A percentile compares a stretch with the other conserved stretches of the same genome.
These are phyloP conservation scores for Nymphicus hollandicus DNA, from an alignment of 2,113 vertebrate species.

Conservation along the genomic window DNA sequence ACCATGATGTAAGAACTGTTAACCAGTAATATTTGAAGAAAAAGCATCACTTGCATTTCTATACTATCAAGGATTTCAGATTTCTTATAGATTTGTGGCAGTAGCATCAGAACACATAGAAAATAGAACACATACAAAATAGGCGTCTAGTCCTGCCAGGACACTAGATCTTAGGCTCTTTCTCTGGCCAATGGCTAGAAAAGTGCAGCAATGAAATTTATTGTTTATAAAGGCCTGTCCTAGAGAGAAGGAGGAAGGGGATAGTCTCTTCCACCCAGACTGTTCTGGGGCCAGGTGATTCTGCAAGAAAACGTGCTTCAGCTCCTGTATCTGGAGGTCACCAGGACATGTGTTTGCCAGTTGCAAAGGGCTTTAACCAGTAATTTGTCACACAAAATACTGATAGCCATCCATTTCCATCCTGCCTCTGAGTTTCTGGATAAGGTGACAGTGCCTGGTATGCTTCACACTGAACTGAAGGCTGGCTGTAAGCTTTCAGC, in stretches of 20 bases:
- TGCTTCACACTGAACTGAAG: fast-evolving
- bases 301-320: not conserved
- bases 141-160: not conserved
- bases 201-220: not conserved
- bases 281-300: not conserved
- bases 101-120: not conserved
- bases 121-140: not conserved
- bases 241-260: not conserved
- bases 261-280: not conserved
- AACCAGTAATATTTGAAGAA: not conserved
- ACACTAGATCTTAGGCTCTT: not conserved
- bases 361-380: not conserved
- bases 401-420: not conserved
- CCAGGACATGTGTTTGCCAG: not conserved
- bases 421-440: not conserved
- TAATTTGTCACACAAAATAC: not conserved
- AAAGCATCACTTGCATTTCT: not conserved
- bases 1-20: not conserved
- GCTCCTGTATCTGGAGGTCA: not conserved
- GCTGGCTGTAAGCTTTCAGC: fast-evolving
- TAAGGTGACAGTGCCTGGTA: not conserved
- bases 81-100: not conserved
- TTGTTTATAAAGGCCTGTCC: not conserved
- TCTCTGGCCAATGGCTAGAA: not conserved
- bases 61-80: not conserved